Base-by-base conservation (phyloP, 1,140 invertebrate species). In the Doryteuthis pealeii region DNA sequence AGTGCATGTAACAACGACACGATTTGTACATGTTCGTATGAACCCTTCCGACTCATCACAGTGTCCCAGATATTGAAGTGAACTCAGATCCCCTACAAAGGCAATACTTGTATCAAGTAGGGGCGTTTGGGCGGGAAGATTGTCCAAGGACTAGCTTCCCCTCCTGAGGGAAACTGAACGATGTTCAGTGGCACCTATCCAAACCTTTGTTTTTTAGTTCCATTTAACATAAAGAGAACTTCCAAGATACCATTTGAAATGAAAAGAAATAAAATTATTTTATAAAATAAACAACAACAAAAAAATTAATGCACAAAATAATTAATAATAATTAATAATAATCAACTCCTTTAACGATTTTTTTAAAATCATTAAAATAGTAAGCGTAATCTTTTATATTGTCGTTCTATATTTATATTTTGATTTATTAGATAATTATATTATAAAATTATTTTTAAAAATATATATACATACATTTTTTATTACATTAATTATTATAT, bases 11-110 rank as follows among this genome's bases (percentile, higher is more conserved):
- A 80, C 4, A n/a, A 76, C 85, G 78, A n/a, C 87, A 88, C 26
- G 87, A 85, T n/a, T 58, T 66, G 32, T 78, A 81, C 6, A 80
- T 74, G 5, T 69, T 33, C 1, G 70, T 31, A 22, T 86, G 78
- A 43, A 82, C 81, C 2, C 76, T 35, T 22, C 69, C 10, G n/a
- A 2, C 54, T 79, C 74, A 86, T 72, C 22, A 80, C 79, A 49
- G 81, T 76, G 66, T 83, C 82, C 88, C 88, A 89, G 45, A 89
- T 84, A 76, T 89, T 85, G 1, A 88, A 77, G 78, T 86, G 83
- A n/a, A 40, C 82, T 81, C 10, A 89, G 74, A 72, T 85, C 83
- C 30, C 87, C 88, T 68, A 84, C 77, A 74, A 87, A 84, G 0
- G 82, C 81, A 14, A 58, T 67, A 0, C 70, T 74, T 15, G 69